A percentile compares a stretch with the other conserved stretches of the same genome.
phyloP scores from a whole-genome alignment of 1,140 invertebrate genomes.

The Aporrectodea caliginosa region DNA sequence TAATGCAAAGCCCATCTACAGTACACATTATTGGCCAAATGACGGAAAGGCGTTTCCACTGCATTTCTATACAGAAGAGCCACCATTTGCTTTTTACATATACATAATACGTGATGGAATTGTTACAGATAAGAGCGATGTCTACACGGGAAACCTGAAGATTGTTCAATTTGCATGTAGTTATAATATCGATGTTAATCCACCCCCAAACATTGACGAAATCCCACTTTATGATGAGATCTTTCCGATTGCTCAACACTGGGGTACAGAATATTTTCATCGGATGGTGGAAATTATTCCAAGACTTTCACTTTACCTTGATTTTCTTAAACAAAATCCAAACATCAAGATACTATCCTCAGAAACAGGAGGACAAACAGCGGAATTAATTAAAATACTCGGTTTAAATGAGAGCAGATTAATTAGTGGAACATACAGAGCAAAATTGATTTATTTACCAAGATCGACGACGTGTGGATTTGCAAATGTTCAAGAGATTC shows the following conservation, averaged over 20 bases:
- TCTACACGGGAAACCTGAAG: not conserved
- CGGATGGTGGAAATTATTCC: conserved; percentile 18
- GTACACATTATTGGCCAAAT: too few species aligned
- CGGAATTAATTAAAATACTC: conserved; percentile 14
- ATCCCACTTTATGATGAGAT: conserved; percentile 35
- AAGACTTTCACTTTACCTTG: not conserved
- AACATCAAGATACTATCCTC: not conserved
- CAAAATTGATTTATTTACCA: conserved; percentile 17
- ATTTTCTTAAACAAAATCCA: conserved; percentile 19
- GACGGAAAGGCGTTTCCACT: too few species aligned
- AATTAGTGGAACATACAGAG: not conserved
- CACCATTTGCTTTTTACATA: not conserved
- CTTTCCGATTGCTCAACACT: conserved; percentile 6
- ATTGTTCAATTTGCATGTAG: not conserved
- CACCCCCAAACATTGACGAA: not conserved
- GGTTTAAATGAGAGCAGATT: not conserved
- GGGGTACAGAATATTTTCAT: conserved; percentile 12
- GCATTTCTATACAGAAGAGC: too few species aligned
- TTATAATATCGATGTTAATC: not conserved
- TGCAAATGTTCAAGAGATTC: conserved; percentile 5
- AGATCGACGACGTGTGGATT: conserved; percentile 4
- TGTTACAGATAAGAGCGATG: not conserved
- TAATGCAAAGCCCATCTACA: too few species aligned
- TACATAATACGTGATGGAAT: not conserved
- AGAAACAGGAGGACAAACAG: not conserved